phyloP scores from a whole-genome alignment of 2,797 vertebrate genomes.

The Falco columbarius region DNA sequence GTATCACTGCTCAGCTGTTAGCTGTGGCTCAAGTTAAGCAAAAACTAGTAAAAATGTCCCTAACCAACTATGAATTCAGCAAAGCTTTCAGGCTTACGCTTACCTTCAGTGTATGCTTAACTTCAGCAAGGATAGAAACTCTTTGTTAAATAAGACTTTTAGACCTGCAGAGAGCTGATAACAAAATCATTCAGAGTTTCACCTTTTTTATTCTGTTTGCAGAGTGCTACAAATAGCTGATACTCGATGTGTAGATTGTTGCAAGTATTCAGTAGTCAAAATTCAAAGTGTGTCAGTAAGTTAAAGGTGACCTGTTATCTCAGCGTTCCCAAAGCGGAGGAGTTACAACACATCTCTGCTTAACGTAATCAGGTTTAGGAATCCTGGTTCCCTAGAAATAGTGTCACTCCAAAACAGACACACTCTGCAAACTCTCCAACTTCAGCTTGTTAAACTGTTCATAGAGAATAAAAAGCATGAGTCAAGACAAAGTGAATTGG shows the following conservation, averaged over 20 bases:
- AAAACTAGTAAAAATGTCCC: neutral
- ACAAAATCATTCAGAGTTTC: conserved; percentile 15
- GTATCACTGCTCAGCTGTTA: conserved; percentile 4
- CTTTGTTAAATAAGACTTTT: conserved; percentile 45
- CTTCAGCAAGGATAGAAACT: conserved; percentile 40
- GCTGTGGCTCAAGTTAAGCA: conserved; percentile 1
- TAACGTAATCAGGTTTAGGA: conserved; percentile 42
- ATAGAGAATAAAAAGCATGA: neutral
- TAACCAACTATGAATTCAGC: neutral
- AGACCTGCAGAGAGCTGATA: conserved; percentile 25
- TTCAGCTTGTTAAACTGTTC: neutral
- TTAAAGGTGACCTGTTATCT: conserved; percentile 45
- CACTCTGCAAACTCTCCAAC: neutral
- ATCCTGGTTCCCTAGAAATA: conserved; percentile 32
- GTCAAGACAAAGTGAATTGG: neutral
- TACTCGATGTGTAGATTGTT: neutral
- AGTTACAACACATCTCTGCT: conserved; percentile 9
- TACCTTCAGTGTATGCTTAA: conserved; percentile 49
- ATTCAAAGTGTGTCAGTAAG: conserved; percentile 51
- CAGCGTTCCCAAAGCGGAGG: neutral
- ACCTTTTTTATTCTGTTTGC: conserved; percentile 39
- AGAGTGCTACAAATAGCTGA: neutral
- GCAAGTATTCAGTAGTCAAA: neutral
- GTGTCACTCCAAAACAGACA: neutral
- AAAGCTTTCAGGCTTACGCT: conserved; percentile 20